Conservation (phyloP, 2,113 vertebrate genomes). For the Columba janthina region DNA sequence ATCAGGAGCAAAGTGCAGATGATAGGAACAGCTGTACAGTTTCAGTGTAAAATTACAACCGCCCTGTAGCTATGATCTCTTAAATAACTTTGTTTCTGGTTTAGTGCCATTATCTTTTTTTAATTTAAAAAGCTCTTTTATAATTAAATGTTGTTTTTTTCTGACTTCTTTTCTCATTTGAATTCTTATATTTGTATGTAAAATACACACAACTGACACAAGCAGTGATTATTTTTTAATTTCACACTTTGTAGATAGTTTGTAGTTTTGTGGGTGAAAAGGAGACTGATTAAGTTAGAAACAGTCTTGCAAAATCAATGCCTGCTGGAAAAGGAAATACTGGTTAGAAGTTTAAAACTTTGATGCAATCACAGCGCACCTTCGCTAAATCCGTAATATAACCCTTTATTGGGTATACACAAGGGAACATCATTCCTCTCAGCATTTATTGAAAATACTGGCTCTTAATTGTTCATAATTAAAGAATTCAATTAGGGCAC, state of each 20-base stretch:
- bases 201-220: background rate
- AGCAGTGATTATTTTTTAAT: background rate
- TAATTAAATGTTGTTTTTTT: constrained; percentile 76
- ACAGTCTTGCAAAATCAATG: background rate
- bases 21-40: constrained; percentile 48
- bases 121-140: constrained; percentile 74
- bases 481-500: background rate
- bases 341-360: background rate
- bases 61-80: constrained; percentile 61
- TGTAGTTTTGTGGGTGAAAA: constrained; percentile 25
- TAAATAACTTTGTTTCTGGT: constrained; percentile 61
- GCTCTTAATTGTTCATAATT: background rate
- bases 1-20: constrained; percentile 53
- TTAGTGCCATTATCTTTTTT: constrained; percentile 77
- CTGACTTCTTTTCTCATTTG: constrained; percentile 56
- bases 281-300: background rate
- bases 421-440: background rate
- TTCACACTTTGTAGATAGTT: background rate
- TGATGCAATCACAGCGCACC: background rate
- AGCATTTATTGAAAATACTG: background rate
- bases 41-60: constrained; percentile 34
- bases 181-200: constrained; percentile 29
- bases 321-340: background rate
- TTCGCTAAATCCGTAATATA: background rate
- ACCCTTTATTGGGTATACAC: background rate